Evolutionary conservation across 1,140 invertebrate species (phyloP), one percentile per base, ranked within the genome.

Genomic region (Lanistes nyassanus): DNA sequence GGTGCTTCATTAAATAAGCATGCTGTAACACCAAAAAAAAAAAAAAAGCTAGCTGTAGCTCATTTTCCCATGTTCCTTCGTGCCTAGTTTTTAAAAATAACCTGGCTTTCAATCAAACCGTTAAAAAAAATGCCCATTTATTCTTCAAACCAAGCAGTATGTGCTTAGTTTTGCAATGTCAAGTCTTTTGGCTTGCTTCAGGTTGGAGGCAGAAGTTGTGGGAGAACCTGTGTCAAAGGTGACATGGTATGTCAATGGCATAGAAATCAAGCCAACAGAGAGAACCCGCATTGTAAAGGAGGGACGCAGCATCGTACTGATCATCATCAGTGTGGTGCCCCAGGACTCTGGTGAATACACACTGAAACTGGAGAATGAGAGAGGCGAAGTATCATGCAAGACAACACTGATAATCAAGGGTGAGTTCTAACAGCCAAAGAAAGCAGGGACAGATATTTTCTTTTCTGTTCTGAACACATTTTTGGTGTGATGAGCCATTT

Each of bases 331-430:
- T 67, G 81, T 85, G 19, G 78, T 82, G 66, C 79, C 80, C 11
- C 80, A 88, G 53, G 88, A 90, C 78, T 73, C 77, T 29, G 89
- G 88, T 36, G 87, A 89, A 47, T 90, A 90, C 76, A 78, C 81
- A 1, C 81, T 89, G 31, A 85, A 79, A 55, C 85, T 84, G 29
- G 80, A 84, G 74, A 90, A 90, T 78, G 87, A 89, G 39, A 80
- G 86, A 56, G 89, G 89, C 37, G 86, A 88, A 66, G 78, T 84
- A 42, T 85, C 86, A 21, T 89, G 88, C 72, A 85, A 82, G 67
- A 89, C 88, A n/a, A 88, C 86, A n/a, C 83, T 90, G 19, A 80
- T 78, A 29, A 65, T 89, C 36, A 78, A 79, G 75, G 84, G 87
- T 88, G 78, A 81, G 83, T 81, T 26, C 9, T 47, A 6, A 16